A percentile compares a stretch with the other conserved stretches of the same genome.
Conservation (phyloP, 2,113 vertebrate genomes). For the Lutjanus erythropterus region DNA sequence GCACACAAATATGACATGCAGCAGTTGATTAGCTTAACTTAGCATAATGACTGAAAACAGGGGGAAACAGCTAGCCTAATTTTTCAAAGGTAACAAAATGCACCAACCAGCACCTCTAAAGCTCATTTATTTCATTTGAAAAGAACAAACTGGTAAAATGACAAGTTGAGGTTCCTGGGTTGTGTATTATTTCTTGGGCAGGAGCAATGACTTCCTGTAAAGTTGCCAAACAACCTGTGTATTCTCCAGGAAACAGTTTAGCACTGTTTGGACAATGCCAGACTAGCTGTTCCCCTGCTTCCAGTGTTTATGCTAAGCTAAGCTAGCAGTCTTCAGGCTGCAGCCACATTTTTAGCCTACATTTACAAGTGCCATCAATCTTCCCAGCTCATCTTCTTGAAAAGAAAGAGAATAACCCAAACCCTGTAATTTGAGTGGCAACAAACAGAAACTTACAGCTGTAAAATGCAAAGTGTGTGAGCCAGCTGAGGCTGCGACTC, state of each 20-base stretch:
- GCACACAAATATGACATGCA: neutral
- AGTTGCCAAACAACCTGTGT: neutral
- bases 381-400: neutral
- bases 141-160: neutral
- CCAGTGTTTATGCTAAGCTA: neutral
- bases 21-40: neutral
- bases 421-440: neutral
- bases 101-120: neutral
- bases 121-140: neutral
- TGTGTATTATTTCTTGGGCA: neutral
- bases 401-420: too few species aligned
- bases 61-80: neutral
- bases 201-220: neutral
- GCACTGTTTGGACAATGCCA: neutral
- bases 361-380: neutral
- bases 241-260: neutral
- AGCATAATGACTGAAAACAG: neutral
- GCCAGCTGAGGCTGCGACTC: neutral
- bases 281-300: neutral
- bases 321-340: neutral
- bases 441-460: too few species aligned
- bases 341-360: neutral
- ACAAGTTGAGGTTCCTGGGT: neutral
- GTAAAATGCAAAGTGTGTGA: neutral
- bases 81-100: too few species aligned